Percentiles rank a stretch among this genome's conserved stretches.
Evolutionary conservation across 2,888 invertebrate genomes (phyloP).

Genomic region (Oligia latruncula): DNA sequence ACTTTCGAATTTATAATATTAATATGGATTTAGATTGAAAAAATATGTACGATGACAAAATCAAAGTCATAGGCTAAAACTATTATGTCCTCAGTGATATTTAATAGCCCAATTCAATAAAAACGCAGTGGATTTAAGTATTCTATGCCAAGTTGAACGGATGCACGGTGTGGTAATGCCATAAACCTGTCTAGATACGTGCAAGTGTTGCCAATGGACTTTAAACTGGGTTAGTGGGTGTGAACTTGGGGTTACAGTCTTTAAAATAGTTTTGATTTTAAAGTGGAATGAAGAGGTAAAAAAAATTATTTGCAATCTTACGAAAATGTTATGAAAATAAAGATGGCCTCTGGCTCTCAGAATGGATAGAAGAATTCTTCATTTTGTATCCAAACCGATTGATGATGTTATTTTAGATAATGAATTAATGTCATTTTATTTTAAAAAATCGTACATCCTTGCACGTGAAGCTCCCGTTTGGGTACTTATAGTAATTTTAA

Average conservation of each 20-base stretch:
- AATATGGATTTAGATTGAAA: too few species aligned
- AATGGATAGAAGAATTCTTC: not conserved
- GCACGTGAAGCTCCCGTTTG: not conserved
- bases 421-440: not conserved
- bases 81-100: not conserved
- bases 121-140: constrained; percentile 10
- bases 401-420: not conserved
- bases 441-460: too few species aligned
- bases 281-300: not conserved
- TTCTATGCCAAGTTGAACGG: constrained; percentile 15
- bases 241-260: not conserved
- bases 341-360: not conserved
- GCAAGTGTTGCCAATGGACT: constrained; percentile 30
- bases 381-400: not conserved
- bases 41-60: not conserved
- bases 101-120: constrained; percentile 15
- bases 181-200: constrained; percentile 43
- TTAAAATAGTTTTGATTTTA: constrained; percentile 9
- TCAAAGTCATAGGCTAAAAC: not conserved
- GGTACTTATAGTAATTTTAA: not conserved
- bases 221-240: constrained; percentile 35
- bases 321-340: not conserved
- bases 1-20: too few species aligned
- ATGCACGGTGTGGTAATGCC: constrained; percentile 17
- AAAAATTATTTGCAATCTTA: not conserved